phyloP scores from a whole-genome alignment of 2,113 vertebrate genomes.

The Camelus dromedarius region DNA sequence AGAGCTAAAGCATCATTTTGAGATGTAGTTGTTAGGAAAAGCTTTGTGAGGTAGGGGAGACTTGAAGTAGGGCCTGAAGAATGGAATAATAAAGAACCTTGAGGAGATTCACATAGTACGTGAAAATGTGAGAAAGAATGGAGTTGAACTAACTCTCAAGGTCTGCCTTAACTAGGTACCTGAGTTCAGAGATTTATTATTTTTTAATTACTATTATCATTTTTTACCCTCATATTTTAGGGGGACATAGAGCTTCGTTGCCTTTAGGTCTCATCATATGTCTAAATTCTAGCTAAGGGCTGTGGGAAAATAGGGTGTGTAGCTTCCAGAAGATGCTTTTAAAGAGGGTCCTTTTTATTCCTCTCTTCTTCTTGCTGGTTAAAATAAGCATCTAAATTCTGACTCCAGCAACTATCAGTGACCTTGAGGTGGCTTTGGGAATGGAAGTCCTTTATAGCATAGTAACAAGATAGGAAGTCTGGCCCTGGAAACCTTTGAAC shows the following conservation, averaged over 20 bases:
- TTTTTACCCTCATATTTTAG: background rate
- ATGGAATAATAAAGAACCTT: background rate
- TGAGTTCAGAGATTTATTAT: background rate
- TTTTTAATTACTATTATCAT: background rate
- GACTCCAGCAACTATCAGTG: background rate
- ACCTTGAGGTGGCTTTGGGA: background rate
- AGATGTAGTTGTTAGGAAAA: background rate
- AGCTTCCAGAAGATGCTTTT: background rate
- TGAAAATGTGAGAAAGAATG: background rate
- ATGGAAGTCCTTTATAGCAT: background rate
- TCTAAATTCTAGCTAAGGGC: slow-evolving; percentile 24
- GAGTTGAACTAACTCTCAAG: background rate
- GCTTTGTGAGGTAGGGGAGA: background rate
- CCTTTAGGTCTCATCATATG: background rate
- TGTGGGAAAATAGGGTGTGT: background rate
- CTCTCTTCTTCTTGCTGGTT: background rate
- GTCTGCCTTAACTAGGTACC: background rate
- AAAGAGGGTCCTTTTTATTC: background rate
- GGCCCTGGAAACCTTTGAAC: background rate
- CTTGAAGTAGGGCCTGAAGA: background rate
- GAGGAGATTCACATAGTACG: background rate
- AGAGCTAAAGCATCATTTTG: background rate
- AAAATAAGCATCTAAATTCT: background rate
- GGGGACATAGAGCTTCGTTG: background rate
- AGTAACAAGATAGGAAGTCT: background rate